A percentile compares a stretch with the other conserved stretches of the same genome.
Evolutionary conservation across 2,797 vertebrate species (phyloP).

Genomic region (Intellagama lesueurii): DNA sequence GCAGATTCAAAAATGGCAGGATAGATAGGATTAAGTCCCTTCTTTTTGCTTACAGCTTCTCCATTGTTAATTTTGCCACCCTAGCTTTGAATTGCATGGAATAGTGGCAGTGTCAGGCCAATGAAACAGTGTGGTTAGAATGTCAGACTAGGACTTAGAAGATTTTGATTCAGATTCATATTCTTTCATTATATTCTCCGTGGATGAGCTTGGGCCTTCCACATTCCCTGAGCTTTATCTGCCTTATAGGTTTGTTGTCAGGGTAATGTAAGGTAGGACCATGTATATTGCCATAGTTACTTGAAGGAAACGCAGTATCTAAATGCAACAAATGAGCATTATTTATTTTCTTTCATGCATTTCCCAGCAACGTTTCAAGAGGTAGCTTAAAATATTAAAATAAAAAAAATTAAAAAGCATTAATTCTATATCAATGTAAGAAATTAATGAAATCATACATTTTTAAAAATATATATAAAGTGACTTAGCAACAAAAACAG

Average conservation of each 20-base stretch:
- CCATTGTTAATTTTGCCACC: neutral
- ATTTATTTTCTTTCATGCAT: neutral
- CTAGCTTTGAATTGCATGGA: neutral
- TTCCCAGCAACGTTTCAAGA: neutral
- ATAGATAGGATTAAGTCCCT: neutral
- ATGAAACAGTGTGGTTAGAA: neutral
- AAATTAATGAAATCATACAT: too few species aligned
- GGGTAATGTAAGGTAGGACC: neutral
- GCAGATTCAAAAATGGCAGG: neutral
- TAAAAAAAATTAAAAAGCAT: neutral
- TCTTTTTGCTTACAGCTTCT: neutral
- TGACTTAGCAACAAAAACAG: too few species aligned
- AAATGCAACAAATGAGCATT: neutral
- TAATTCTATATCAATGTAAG: too few species aligned
- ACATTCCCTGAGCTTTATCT: neutral
- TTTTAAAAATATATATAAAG: too few species aligned
- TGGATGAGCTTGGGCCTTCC: neutral
- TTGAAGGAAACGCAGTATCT: neutral
- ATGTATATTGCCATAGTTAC: neutral
- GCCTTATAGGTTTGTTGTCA: neutral
- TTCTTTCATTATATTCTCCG: neutral
- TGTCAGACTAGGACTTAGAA: neutral
- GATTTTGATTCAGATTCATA: neutral
- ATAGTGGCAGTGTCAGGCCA: neutral
- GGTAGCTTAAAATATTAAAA: too few species aligned